Conservation (phyloP, 2,797 vertebrate genomes). For the Vireo griseus region DNA sequence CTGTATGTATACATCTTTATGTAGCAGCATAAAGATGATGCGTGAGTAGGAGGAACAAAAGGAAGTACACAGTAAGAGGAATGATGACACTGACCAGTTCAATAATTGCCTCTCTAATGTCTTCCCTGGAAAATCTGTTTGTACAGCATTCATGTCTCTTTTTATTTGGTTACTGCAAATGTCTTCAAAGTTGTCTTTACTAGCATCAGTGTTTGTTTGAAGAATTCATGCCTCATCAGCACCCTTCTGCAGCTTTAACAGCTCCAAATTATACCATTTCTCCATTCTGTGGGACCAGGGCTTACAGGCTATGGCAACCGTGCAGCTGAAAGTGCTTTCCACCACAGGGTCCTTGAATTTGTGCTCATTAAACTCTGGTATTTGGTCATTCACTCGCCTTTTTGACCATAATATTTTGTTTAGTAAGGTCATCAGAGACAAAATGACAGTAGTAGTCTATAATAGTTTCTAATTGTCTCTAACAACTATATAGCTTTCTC, state of each 20-base stretch:
- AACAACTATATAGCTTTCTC: not conserved
- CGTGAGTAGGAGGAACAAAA: not conserved
- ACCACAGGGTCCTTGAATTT: not conserved
- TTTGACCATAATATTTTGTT: not conserved
- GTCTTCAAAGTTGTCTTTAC: not conserved
- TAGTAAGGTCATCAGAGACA: not conserved
- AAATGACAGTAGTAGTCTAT: not conserved
- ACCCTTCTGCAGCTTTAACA: not conserved
- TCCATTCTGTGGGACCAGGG: not conserved
- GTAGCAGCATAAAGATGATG: not conserved
- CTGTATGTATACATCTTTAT: no score
- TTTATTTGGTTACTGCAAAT: not conserved
- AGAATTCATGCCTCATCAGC: not conserved
- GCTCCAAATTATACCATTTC: not conserved
- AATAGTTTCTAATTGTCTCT: not conserved
- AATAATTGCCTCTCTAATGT: not conserved
- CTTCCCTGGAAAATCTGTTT: not conserved
- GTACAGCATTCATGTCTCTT: not conserved
- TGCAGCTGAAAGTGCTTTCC: not conserved
- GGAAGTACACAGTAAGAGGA: not conserved
- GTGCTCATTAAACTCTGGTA: not conserved
- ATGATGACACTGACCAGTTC: fast-evolving
- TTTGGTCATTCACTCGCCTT: not conserved
- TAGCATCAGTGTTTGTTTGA: not conserved
- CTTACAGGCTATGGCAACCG: not conserved